Conservation (phyloP, 2,888 invertebrate genomes). For the Pyrrhia umbra region DNA sequence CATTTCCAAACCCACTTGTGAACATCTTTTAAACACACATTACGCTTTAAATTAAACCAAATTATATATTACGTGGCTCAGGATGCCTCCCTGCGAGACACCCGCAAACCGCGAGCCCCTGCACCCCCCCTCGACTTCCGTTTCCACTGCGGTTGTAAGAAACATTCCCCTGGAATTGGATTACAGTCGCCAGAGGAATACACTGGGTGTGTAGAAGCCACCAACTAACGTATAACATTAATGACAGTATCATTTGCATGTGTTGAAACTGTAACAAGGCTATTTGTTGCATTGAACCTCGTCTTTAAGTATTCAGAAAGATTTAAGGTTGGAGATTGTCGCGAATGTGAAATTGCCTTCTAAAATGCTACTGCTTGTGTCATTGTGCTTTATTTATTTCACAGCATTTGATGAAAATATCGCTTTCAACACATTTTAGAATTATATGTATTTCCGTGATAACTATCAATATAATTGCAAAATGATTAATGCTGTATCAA, state of each 20-base stretch:
- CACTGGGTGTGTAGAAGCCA: constrained; percentile 33
- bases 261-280: constrained; percentile 57
- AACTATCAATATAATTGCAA: constrained; percentile 30
- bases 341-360: not conserved
- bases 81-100: constrained; percentile 72
- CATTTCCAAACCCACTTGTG: constrained; percentile 33
- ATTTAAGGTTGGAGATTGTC: not conserved
- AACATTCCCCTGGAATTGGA: constrained; percentile 80
- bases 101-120: constrained; percentile 69
- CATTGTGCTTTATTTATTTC: too few species aligned
- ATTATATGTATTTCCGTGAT: not conserved
- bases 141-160: constrained; percentile 77
- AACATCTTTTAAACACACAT: constrained; percentile 41
- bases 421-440: constrained; percentile 2
- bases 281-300: constrained; percentile 48
- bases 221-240: constrained; percentile 50
- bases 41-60: constrained; percentile 56
- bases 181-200: constrained; percentile 70
- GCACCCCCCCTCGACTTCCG: constrained; percentile 72
- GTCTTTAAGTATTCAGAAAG: constrained; percentile 20
- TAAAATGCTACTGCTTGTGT: too few species aligned
- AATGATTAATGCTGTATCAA: constrained; percentile 36
- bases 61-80: constrained; percentile 70
- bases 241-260: constrained; percentile 63
- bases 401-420: not conserved